Base-by-base conservation (phyloP, 2,113 vertebrate genomes). In the Charina bottae region DNA sequence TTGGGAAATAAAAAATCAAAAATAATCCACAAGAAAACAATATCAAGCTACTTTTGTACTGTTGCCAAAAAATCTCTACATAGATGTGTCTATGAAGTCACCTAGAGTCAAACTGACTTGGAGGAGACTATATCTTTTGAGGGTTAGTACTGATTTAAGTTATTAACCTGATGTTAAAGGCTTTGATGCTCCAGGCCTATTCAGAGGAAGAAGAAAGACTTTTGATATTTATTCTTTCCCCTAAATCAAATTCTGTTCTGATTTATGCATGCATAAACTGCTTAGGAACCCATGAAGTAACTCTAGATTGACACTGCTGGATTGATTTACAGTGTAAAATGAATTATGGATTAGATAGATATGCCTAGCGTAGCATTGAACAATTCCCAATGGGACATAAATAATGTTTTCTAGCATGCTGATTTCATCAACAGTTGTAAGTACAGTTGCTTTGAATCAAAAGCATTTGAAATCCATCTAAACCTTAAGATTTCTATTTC, bases 361-460 rank as follows among this genome's bases (percentile, higher is more conserved):
- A 91, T 92, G 93, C 0, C 26, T 91, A 87, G 23, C 85, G 93
- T 0, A 87, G 87, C 68, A 83, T 95, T 96, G 89, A 13, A 89
- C 60, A 90, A 90, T 89, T 56, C 84, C 78, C 96, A 88, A 0
- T 83, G 93, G 94, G 92, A 92, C 90, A 88, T 93, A 90, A 94
- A 93, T 93, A 54, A 95, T 28, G 62, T 0, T 0, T 92, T 92
- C 86, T 95, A 93, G 94, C 94, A 85, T 1, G 37, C 89, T 94
- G 85, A 83, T 86, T 91, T 93, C 93, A 88, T 42, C 68, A 93
- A 96, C 94, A 95, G 93, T 91, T 91, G 53, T 64, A 60, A 56
- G 87, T 87, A 84, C 86, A 83, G 56, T 95, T 88, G n/a, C 90
- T 94, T 91, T 93, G 91, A 91, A 92, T 92, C 93, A 94, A 53